phyloP scores from a whole-genome alignment of 2,888 invertebrate genomes.

The Diaperis boleti region DNA sequence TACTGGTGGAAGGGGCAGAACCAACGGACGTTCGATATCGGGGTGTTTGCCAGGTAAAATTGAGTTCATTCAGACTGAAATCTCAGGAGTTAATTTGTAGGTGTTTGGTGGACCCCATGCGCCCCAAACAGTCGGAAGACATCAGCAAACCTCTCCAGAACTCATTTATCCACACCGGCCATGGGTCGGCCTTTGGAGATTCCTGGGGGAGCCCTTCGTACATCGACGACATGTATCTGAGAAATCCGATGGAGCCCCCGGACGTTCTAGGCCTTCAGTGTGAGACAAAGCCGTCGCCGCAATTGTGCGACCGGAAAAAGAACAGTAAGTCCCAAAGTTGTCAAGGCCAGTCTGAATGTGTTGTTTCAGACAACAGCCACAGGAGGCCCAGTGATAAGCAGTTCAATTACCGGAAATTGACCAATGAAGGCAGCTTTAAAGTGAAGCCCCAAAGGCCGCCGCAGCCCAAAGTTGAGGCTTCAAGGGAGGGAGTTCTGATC shows the following conservation, averaged over 20 bases:
- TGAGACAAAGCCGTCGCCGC: conserved; percentile 57
- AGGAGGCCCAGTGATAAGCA: conserved; percentile 69
- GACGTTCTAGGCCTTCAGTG: conserved; percentile 70
- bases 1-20: conserved; percentile 96
- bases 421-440: conserved; percentile 72
- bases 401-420: conserved; percentile 86
- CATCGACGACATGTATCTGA: conserved; percentile 83
- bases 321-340: conserved; percentile 48
- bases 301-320: conserved; percentile 65
- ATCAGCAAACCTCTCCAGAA: conserved; percentile 85
- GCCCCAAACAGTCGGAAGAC: conserved; percentile 76
- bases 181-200: conserved; percentile 79
- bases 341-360: background rate
- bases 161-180: conserved; percentile 86
- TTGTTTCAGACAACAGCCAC: conserved; percentile 47
- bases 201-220: conserved; percentile 87
- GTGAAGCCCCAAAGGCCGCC: conserved; percentile 66
- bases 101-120: conserved; percentile 77
- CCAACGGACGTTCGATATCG: conserved; percentile 83
- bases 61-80: background rate
- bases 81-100: conserved; percentile 51
- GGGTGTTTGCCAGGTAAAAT: conserved; percentile 83
- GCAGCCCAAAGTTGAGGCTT: conserved; percentile 60
- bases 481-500: conserved; percentile 77
- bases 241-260: conserved; percentile 81